A percentile compares a stretch with the other conserved stretches of the same genome.
Evolutionary conservation across 2,797 vertebrate genomes (phyloP).

Genomic region (Pterois miles): DNA sequence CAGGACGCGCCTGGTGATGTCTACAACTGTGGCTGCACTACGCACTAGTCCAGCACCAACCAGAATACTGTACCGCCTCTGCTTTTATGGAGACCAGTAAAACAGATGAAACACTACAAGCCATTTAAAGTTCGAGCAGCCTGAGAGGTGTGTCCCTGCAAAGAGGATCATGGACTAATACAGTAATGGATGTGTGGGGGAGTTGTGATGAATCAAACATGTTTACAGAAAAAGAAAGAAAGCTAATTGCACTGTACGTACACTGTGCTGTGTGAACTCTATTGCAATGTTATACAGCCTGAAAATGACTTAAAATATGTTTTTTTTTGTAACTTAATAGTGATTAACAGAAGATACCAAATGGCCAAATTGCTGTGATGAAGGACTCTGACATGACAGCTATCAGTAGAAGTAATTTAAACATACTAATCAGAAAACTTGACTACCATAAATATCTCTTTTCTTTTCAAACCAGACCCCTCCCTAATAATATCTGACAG

Average conservation of each 20-base stretch:
- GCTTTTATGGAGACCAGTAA: conserved; percentile 30
- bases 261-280: background rate
- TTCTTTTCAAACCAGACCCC: background rate
- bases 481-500: background rate
- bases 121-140: conserved; percentile 14
- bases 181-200: conserved; percentile 24
- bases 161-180: conserved; percentile 28
- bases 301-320: background rate
- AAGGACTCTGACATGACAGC: background rate
- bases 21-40: background rate
- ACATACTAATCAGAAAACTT: background rate
- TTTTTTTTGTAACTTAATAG: background rate
- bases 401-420: background rate
- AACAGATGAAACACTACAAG: conserved; percentile 36
- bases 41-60: background rate
- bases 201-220: conserved; percentile 45
- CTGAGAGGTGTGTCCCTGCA: conserved; percentile 15
- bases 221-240: conserved; percentile 40
- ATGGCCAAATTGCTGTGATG: background rate
- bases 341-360: background rate
- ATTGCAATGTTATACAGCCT: background rate
- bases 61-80: background rate
- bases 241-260: background rate
- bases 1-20: conserved; percentile 6
- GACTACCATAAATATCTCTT: no score